Conservation (phyloP, 2,888 invertebrate species). For the Ametastegia equiseti region DNA sequence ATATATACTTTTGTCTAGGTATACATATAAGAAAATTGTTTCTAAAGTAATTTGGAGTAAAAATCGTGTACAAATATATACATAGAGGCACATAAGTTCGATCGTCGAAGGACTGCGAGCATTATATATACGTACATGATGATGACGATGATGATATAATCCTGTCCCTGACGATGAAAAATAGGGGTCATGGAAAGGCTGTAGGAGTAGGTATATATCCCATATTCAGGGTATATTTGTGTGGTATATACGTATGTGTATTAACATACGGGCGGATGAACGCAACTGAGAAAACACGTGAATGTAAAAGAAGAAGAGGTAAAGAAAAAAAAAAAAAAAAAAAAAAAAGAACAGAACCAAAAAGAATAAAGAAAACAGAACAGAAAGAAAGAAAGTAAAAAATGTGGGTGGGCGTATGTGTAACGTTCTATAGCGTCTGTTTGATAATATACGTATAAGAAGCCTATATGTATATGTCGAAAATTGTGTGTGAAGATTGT, state of each 20-base stretch:
- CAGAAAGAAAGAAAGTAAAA: too few species aligned
- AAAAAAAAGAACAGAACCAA: not conserved
- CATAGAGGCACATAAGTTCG: not conserved
- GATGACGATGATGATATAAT: not conserved
- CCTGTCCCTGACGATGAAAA: not conserved
- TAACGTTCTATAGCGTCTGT: too few species aligned
- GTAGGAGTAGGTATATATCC: not conserved
- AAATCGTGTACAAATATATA: not conserved
- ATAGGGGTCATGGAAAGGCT: not conserved
- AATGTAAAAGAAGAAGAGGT: not conserved
- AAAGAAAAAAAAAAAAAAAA: not conserved
- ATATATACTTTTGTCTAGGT: too few species aligned
- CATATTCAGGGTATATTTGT: not conserved
- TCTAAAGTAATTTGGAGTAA: not conserved
- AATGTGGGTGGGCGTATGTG: too few species aligned
- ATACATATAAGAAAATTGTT: not conserved
- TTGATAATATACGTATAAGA: too few species aligned
- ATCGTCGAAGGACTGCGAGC: not conserved
- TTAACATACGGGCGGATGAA: conserved; percentile 10
- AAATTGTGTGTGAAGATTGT: too few species aligned
- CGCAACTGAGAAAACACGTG: conserved; percentile 39
- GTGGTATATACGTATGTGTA: not conserved
- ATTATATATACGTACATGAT: too few species aligned
- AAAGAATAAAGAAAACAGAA: not conserved
- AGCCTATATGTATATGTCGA: too few species aligned